Conservation (phyloP, 2,888 invertebrate genomes). For the Cheilosia scutellata region DNA sequence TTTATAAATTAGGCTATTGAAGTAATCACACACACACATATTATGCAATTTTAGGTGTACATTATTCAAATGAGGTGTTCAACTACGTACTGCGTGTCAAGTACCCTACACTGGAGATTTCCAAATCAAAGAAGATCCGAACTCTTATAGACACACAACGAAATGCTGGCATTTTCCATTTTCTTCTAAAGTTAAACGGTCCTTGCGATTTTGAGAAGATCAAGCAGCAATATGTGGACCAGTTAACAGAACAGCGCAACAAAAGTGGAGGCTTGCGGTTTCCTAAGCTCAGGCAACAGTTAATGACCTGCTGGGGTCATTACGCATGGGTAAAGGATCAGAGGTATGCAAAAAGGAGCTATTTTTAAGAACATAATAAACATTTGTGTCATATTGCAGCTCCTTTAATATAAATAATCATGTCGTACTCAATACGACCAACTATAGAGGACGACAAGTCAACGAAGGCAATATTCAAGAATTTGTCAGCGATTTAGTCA, state of each 20-base stretch:
- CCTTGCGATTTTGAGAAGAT: conserved; percentile 86
- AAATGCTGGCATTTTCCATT: conserved; percentile 90
- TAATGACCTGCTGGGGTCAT: conserved; percentile 90
- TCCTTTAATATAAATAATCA: conserved; percentile 88
- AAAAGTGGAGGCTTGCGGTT: conserved; percentile 87
- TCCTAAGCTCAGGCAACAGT: conserved; percentile 87
- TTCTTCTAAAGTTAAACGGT: conserved; percentile 88
- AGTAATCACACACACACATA: background rate
- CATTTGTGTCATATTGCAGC: conserved; percentile 71
- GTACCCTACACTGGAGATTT: conserved; percentile 87
- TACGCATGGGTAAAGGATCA: conserved; percentile 88
- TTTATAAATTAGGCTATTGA: background rate
- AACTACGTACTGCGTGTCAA: conserved; percentile 86
- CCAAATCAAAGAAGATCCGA: conserved; percentile 87
- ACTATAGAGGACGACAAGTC: conserved; percentile 89
- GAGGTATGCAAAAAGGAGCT: conserved; percentile 83
- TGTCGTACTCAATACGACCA: conserved; percentile 87
- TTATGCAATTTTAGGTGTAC: conserved; percentile 85
- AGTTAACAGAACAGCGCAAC: conserved; percentile 86
- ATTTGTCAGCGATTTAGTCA: conserved; percentile 90
- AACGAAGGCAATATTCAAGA: conserved; percentile 91
- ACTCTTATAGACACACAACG: conserved; percentile 89
- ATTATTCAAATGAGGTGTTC: conserved; percentile 86
- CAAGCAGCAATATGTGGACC: conserved; percentile 84
- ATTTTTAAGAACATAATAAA: background rate